Percentiles rank a stretch among this genome's conserved stretches.
These are phyloP conservation scores for Lacerta viridis DNA, from an alignment of 2,797 vertebrate species.

Conservation along the genomic window DNA sequence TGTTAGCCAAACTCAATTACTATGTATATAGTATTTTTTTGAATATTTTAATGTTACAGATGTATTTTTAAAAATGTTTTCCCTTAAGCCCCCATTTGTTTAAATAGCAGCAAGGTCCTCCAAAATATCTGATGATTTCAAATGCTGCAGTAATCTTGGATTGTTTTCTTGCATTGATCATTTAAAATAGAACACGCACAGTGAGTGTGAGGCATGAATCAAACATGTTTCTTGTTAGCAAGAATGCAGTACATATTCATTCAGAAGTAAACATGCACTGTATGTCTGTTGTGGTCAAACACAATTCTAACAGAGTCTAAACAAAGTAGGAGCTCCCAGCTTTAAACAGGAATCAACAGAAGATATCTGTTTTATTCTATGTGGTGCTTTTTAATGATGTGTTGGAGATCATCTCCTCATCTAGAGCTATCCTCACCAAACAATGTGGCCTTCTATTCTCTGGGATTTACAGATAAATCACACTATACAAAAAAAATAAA, in stretches of 20 bases:
- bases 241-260: slow-evolving; percentile 6
- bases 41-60: slow-evolving; percentile 45
- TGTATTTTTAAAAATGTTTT: slow-evolving; percentile 2
- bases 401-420: not conserved
- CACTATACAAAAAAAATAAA: not conserved
- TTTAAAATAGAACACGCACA: slow-evolving; percentile 42
- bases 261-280: slow-evolving; percentile 49
- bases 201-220: not conserved
- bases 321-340: not conserved
- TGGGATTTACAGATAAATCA: not conserved
- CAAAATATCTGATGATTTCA: slow-evolving; percentile 30
- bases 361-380: slow-evolving; percentile 43
- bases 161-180: slow-evolving; percentile 43
- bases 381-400: slow-evolving; percentile 6
- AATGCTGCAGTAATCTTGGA: not conserved
- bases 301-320: slow-evolving; percentile 52
- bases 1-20: slow-evolving; percentile 21
- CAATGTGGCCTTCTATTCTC: not conserved
- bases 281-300: slow-evolving; percentile 45
- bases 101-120: not conserved
- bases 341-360: slow-evolving; percentile 43
- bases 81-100: slow-evolving; percentile 18
- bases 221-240: slow-evolving; percentile 44
- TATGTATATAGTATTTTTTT: slow-evolving; percentile 48
- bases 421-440: not conserved